These are phyloP conservation scores for Antheraea pernyi DNA, from an alignment of 1,140 invertebrate species.

Conservation along the genomic window DNA sequence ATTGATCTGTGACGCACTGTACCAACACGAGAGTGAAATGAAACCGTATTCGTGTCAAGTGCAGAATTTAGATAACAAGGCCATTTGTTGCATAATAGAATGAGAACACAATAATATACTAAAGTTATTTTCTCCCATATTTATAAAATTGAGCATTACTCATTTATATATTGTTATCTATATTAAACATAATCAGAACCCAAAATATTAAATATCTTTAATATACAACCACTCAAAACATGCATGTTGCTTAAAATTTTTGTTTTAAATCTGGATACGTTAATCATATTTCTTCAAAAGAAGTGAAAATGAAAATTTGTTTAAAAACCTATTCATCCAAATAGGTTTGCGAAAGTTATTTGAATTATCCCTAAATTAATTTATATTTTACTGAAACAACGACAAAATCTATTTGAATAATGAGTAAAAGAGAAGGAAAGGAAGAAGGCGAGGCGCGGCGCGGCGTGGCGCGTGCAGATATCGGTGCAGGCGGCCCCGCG, in stretches of 20 bases:
- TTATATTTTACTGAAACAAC: neutral
- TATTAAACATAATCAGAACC: neutral
- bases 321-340: neutral
- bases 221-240: neutral
- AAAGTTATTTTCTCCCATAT: no score
- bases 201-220: neutral
- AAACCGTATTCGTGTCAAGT: conserved; percentile 77
- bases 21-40: conserved; percentile 76
- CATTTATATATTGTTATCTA: neutral
- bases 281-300: neutral
- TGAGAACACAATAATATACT: conserved; percentile 44
- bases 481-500: conserved; percentile 77
- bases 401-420: conserved; percentile 19
- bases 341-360: no score
- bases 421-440: conserved; percentile 29
- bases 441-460: conserved; percentile 53
- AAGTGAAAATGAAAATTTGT: neutral
- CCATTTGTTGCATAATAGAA: conserved; percentile 70
- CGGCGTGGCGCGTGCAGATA: conserved; percentile 74
- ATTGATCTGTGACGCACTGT: conserved; percentile 37
- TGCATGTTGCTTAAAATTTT: neutral
- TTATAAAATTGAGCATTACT: neutral
- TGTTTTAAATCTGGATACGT: neutral
- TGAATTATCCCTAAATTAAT: no score
- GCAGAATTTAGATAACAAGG: conserved; percentile 78